Evolutionary conservation across 2,888 invertebrate genomes (phyloP), one percentile per base, ranked within the genome.

Genomic region (Machimus atricapillus): DNA sequence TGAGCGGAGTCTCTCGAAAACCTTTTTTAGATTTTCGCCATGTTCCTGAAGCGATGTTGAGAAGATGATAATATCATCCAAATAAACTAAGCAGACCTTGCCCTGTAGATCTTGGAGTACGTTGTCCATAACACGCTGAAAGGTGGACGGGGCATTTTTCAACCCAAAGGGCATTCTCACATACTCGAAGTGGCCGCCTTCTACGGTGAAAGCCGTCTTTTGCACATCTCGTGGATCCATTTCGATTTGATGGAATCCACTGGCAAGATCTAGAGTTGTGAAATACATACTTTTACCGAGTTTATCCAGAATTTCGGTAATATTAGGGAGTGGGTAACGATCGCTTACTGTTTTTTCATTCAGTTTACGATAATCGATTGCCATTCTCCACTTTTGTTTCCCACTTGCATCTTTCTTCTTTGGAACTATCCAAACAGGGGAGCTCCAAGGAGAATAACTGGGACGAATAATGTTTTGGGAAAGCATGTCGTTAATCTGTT

Each of bases 311-410:
- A 92, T 91, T 90, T n/a, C n/a, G n/a, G n/a, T n/a, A n/a, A n/a
- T n/a, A n/a, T n/a, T n/a, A n/a, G n/a, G n/a, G n/a, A n/a, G n/a
- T n/a, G n/a, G n/a, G n/a, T n/a, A n/a, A n/a, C n/a, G n/a, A n/a
- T n/a, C n/a, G n/a, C n/a, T n/a, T 1, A 91, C 89, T 1, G 92
- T 92, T 74, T 90, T 90, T 14, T 91, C 90, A 87, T 92, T 92
- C 82, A 92, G 76, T 87, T 91, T 90, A 37, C 91, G 85, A 87
- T 90, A 92, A 87, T 91, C 91, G 1, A 91, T 90, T 12, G 91
- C 91, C 46, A 92, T 87, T 40, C 90, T 86, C 90, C 90, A 91
- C 88, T 90, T 90, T 40, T 87, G 87, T 86, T 90, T 88, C 7
- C 14, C 58, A 40, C 82, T 66, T 7, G 58, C 82, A n/a, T 85